A percentile compares a stretch with the other conserved stretches of the same genome.
These are phyloP conservation scores for Trochalopteron elliotii DNA, from an alignment of 2,113 vertebrate genomes.

Conservation along the genomic window DNA sequence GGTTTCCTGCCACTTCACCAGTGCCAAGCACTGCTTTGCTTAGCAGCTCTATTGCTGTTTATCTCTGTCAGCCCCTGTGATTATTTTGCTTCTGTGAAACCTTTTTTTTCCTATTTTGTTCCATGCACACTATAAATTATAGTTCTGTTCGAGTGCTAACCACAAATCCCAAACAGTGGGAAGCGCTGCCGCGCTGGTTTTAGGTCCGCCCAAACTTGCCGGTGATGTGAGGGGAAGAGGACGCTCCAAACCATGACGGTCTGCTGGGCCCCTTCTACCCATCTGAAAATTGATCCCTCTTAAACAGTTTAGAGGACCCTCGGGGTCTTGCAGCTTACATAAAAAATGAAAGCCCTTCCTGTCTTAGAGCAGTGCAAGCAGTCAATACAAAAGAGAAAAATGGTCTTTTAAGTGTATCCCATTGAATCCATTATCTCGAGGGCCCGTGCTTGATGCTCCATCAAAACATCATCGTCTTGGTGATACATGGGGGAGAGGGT, in stretches of 20 bases:
- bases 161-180: constrained; percentile 21
- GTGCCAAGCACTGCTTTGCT: constrained; percentile 5
- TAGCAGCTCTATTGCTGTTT: constrained; percentile 20
- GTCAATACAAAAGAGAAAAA: constrained; percentile 70
- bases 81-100: constrained; percentile 34
- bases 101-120: background rate
- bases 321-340: constrained; percentile 57
- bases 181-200: background rate
- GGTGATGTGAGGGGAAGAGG: background rate
- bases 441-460: constrained; percentile 25
- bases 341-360: constrained; percentile 71
- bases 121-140: constrained; percentile 1
- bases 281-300: constrained; percentile 68
- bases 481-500: background rate
- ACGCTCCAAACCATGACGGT: background rate
- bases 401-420: constrained; percentile 60
- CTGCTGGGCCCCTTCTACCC: constrained; percentile 4
- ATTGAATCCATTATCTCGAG: constrained; percentile 54
- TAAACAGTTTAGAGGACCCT: constrained; percentile 58
- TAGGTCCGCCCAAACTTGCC: background rate
- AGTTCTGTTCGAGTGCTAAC: background rate
- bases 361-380: constrained; percentile 48
- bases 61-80: background rate
- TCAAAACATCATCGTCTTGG: constrained; percentile 47
- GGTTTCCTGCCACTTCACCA: background rate